Base-by-base conservation (phyloP, 2,113 vertebrate genomes). In the Takifugu flavidus region DNA sequence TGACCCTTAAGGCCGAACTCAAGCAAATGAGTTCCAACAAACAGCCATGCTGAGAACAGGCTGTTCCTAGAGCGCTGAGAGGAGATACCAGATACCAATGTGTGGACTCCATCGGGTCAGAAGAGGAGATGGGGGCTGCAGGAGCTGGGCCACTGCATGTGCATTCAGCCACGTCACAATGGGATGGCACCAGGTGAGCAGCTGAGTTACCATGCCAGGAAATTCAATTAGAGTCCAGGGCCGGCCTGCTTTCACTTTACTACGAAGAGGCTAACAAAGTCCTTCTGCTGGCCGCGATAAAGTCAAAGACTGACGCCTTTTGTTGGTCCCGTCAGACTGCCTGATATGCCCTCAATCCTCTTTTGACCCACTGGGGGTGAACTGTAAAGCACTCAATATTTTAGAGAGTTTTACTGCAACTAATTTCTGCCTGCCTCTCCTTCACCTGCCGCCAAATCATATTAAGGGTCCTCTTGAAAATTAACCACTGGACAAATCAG, bases 401-500 rank as follows among this genome's bases (percentile, higher is more conserved):
- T 59, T 67, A 25, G 31, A 20, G 34, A 63, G 53, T 83, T 77
- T 75, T 54, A 39, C 51, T 77, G 61, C 34, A 80, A 84, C 78
- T 76, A 52, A 70, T 86, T 77, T 75, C 69, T 56, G 45, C 57
- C 43, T 2, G 8, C 20, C 73, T 45, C 49, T 25, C 60, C 77
- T 42, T 47, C 65, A 73, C 34, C 0, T 59, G 49, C 65, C 59
- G 63, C 72, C 62, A 82, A 76, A 87, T 90, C 59, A 82, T 79
- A 86, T 88, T 86, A 86, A 80, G 60, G 53, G 53, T 57, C 68
- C 82, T 83, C 75, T 74, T 75, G 77, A 72, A 87, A 81, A 86
- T 89, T 89, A 89, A 87, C 65, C 67, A 78, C 51, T 14, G 62
- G 88, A 86, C 79, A 75, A 87, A 89, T 89, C 85, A 82, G 78